Conservation (phyloP, 2,888 invertebrate genomes). For the Acleris holmiana region DNA sequence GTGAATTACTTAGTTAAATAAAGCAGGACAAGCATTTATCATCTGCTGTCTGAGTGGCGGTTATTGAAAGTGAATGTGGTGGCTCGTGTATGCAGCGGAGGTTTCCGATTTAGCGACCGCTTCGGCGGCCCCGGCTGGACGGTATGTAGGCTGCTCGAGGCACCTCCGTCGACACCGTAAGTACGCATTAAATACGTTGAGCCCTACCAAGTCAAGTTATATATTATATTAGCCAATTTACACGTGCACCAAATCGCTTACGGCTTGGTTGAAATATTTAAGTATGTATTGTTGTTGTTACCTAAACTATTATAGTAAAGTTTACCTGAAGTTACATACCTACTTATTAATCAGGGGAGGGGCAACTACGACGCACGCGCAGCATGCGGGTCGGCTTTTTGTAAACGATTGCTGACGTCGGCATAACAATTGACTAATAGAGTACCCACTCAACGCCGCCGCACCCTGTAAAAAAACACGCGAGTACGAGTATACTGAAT, state of each 20-base stretch:
- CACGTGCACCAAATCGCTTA: too few species aligned
- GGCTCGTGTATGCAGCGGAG: conserved; percentile 47
- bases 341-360: conserved; percentile 62
- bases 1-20: conserved; percentile 53
- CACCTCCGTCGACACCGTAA: conserved; percentile 11
- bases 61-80: conserved; percentile 67
- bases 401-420: conserved; percentile 60
- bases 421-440: conserved; percentile 43
- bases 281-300: background rate
- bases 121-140: conserved; percentile 6
- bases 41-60: conserved; percentile 58
- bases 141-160: conserved; percentile 58
- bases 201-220: conserved; percentile 40
- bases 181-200: conserved; percentile 10
- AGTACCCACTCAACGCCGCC: conserved; percentile 39
- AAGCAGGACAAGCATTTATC: conserved; percentile 58
- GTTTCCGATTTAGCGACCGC: conserved; percentile 21
- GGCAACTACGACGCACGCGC: conserved; percentile 53
- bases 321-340: conserved; percentile 13
- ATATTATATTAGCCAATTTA: background rate
- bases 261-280: too few species aligned
- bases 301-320: conserved; percentile 13
- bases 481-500: conserved; percentile 48
- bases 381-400: conserved; percentile 58
- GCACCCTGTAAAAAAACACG: conserved; percentile 49